Evolutionary conservation across 92 coral and sea anemone genomes (phyloP).

Genomic region (Plumapathes pennacea): DNA sequence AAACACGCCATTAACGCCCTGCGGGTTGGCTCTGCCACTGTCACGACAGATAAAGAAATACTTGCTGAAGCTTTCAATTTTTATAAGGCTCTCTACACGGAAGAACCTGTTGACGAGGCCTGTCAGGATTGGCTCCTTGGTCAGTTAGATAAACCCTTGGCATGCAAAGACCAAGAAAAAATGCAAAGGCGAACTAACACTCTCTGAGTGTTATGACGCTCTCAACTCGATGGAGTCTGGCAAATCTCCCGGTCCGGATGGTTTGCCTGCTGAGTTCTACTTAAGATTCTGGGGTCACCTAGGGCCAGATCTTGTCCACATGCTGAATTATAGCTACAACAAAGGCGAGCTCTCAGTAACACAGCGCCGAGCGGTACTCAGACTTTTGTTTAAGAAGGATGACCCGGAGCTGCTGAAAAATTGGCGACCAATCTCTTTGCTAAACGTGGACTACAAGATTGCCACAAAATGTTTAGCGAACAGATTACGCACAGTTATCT

Average conservation of each 20-base stretch:
- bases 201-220: conserved; percentile 7
- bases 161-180: background rate
- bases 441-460: conserved; percentile 23
- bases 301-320: background rate
- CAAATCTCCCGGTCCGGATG: conserved; percentile 20
- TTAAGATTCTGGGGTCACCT: background rate
- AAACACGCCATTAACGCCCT: background rate
- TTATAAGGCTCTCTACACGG: too few species aligned
- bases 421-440: conserved; percentile 17
- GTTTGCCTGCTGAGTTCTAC: conserved; percentile 18
- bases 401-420: background rate
- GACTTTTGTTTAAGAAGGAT: background rate
- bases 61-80: too few species aligned
- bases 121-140: too few species aligned
- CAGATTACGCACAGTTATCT: conserved; percentile 15
- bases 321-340: conserved; percentile 4
- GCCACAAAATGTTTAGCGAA: conserved; percentile 19
- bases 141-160: too few species aligned
- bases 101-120: too few species aligned
- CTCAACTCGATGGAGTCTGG: conserved; percentile 10
- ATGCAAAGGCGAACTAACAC: conserved; percentile 11
- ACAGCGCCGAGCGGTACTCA: background rate
- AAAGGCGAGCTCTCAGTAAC: conserved; percentile 9
- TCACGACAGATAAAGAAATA: too few species aligned
- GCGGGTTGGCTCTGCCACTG: too few species aligned